phyloP scores from a whole-genome alignment of 1,140 invertebrate genomes.

The Chelonus insularis region DNA sequence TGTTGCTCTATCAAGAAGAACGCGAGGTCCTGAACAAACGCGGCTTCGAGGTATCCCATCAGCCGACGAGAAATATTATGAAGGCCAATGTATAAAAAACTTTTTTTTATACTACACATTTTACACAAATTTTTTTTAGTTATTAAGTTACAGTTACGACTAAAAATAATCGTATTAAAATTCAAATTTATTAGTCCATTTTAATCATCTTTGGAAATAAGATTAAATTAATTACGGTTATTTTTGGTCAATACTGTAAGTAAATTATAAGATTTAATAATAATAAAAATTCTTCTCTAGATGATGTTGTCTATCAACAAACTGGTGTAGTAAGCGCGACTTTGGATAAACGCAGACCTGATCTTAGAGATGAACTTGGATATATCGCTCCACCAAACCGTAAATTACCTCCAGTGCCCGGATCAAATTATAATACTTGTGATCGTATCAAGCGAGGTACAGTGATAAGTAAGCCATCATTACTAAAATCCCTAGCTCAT shows the following conservation, averaged over 20 bases:
- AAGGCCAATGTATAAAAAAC: constrained; percentile 58
- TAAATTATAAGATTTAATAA: background rate
- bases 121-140: no score
- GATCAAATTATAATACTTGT: constrained; percentile 90
- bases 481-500: constrained; percentile 45
- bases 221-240: background rate
- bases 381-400: constrained; percentile 91
- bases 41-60: constrained; percentile 74
- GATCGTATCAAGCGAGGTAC: constrained; percentile 91
- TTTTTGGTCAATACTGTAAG: background rate
- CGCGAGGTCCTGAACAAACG: constrained; percentile 73
- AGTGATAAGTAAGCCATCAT: constrained; percentile 78
- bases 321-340: constrained; percentile 75
- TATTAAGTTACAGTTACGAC: background rate
- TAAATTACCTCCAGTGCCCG: constrained; percentile 87
- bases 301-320: constrained; percentile 88
- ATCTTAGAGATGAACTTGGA: constrained; percentile 83
- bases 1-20: constrained; percentile 77
- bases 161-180: no score
- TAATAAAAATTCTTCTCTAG: constrained; percentile 57
- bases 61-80: constrained; percentile 60
- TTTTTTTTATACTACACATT: constrained; percentile 35
- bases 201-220: no score
- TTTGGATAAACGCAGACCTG: constrained; percentile 80
- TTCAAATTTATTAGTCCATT: no score